Conservation (phyloP, 2,797 vertebrate species). For the Protonibea diacanthus region DNA sequence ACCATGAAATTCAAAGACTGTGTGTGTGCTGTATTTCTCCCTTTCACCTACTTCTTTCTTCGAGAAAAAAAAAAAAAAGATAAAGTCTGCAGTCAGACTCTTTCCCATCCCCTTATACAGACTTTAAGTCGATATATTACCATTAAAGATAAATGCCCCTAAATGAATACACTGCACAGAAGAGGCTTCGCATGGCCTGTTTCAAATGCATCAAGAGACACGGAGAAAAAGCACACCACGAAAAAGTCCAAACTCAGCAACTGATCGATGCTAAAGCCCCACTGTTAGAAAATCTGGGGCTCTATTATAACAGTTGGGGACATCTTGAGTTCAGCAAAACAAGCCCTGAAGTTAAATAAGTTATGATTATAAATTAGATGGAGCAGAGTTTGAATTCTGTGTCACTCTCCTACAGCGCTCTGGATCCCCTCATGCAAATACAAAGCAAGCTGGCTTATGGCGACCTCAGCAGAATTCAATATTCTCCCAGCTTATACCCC, state of each 20-base stretch:
- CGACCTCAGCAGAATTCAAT: slow-evolving; percentile 78
- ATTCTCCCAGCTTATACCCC: slow-evolving; percentile 67
- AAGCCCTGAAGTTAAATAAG: slow-evolving; percentile 70
- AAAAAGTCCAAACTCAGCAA: slow-evolving; percentile 62
- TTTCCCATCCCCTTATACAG: slow-evolving; percentile 17
- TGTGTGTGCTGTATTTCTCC: slow-evolving; percentile 14
- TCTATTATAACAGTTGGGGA: slow-evolving; percentile 54
- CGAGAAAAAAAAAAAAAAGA: not conserved
- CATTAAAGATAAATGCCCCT: slow-evolving; percentile 64
- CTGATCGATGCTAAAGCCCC: slow-evolving; percentile 45
- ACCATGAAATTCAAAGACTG: slow-evolving; percentile 30
- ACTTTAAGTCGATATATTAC: slow-evolving; percentile 50
- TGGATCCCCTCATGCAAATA: slow-evolving; percentile 61
- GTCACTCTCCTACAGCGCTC: slow-evolving; percentile 55
- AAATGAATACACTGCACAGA: slow-evolving; percentile 42
- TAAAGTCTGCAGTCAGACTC: slow-evolving; percentile 9
- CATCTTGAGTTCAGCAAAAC: slow-evolving; percentile 72
- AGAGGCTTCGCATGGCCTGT: slow-evolving; percentile 30
- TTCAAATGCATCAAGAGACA: slow-evolving; percentile 54
- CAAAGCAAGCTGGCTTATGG: slow-evolving; percentile 65
- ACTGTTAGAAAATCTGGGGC: slow-evolving; percentile 37
- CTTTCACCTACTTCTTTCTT: slow-evolving; percentile 30
- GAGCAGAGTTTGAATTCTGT: slow-evolving; percentile 67
- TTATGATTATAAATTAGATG: slow-evolving; percentile 71
- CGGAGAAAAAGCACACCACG: slow-evolving; percentile 39